Evolutionary conservation across 2,888 invertebrate species (phyloP).

Genomic region (Caenorhabditis sulstoni): DNA sequence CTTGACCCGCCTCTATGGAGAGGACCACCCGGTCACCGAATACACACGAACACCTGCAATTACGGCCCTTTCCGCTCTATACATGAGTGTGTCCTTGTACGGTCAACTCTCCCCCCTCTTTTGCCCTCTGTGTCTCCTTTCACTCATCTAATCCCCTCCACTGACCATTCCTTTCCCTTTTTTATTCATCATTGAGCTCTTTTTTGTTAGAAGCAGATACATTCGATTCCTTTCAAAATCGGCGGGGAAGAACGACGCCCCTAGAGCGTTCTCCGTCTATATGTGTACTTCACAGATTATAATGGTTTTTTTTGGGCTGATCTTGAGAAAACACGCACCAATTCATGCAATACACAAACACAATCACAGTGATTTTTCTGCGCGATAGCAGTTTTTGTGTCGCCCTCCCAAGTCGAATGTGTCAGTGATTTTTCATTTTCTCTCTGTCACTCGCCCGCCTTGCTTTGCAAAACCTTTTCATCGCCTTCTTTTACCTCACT

Average conservation of each 20-base stretch:
- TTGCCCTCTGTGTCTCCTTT: conserved; percentile 28
- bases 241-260: too few species aligned
- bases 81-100: conserved; percentile 49
- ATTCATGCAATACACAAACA: conserved; percentile 16
- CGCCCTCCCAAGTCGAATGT: conserved; percentile 22
- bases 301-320: conserved; percentile 19
- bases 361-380: conserved; percentile 41
- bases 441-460: conserved; percentile 4
- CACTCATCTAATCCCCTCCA: conserved; percentile 47
- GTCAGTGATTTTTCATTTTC: conserved; percentile 7
- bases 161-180: conserved; percentile 30
- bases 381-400: conserved; percentile 36
- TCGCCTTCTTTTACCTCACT: too few species aligned
- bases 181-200: conserved; percentile 13
- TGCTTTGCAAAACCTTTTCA: background rate
- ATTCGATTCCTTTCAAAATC: background rate
- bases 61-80: conserved; percentile 25
- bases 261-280: background rate
- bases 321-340: conserved; percentile 45
- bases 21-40: conserved; percentile 19
- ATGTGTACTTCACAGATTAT: conserved; percentile 50
- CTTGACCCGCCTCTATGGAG: conserved; percentile 19
- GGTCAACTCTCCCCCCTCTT: conserved; percentile 35
- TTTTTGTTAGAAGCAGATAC: conserved; percentile 2
- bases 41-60: conserved; percentile 53